Conservation (phyloP, 2,797 vertebrate genomes). For the Ispidina lecontei region DNA sequence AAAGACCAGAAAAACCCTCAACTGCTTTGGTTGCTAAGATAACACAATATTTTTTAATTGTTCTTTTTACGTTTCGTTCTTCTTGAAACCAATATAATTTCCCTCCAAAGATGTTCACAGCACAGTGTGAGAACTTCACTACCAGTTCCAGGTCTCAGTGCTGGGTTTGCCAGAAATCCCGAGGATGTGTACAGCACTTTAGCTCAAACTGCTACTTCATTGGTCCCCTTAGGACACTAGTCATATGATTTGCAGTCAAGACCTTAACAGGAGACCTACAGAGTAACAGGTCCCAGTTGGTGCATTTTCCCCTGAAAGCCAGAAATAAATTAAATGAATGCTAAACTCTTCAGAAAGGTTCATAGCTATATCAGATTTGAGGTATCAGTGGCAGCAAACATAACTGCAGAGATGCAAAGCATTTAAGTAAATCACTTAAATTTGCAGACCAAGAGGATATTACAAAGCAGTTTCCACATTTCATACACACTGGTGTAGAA, state of each 20-base stretch:
- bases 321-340: background rate
- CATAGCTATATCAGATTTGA: background rate
- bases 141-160: background rate
- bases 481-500: background rate
- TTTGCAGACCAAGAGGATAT: background rate
- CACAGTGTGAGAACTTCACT: background rate
- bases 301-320: background rate
- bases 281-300: background rate
- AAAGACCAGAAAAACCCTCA: background rate
- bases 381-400: slow-evolving; percentile 8
- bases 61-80: slow-evolving; percentile 64
- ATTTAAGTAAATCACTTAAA: background rate
- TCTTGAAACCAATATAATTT: slow-evolving; percentile 56
- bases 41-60: slow-evolving; percentile 69
- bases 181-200: background rate
- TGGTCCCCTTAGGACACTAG: background rate
- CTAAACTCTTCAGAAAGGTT: background rate
- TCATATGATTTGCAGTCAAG: background rate
- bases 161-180: background rate
- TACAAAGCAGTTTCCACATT: background rate
- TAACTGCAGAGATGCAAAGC: background rate
- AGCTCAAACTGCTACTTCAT: background rate
- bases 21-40: slow-evolving; percentile 64
- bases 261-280: background rate
- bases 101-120: slow-evolving; percentile 30